Base-by-base conservation (phyloP, 2,888 invertebrate species). In the Gastrophysa polygoni region DNA sequence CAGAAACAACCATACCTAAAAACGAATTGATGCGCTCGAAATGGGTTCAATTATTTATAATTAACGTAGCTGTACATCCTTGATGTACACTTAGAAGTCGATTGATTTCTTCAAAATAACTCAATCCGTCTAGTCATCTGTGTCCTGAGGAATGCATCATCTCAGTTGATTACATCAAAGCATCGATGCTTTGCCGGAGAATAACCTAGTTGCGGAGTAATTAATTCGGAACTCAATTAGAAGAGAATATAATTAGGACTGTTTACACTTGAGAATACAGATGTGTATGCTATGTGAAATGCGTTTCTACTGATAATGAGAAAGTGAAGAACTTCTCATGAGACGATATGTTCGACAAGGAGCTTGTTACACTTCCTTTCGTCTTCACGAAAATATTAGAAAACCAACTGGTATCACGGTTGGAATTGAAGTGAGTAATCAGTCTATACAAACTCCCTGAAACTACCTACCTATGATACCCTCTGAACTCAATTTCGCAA, bases 51-150 rank as follows among this genome's bases (percentile, higher is more conserved):
- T 52, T 51, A 38, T 38, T 38, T 52, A 20, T 38, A 34, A 24
- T 52, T 38, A 52, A 52, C 14, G 52, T 52, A 52, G 38, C 38
- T 34, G 20, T 52, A 52, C 38, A 34, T 52, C 52, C 38, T 21
- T 34, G 21, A 52, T 38, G 52, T 52, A 18, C 20, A 21, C 10
- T n/a, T 38, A 32, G 21, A 38, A 20, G 21, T 38, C 38, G 38
- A 38, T 38, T 20, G 29, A 52, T 52, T 38, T 52, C 38, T 52
- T 38, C 24, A 21, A 52, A 52, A 52, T 52, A 52, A 21, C 52
- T 52, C 14, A 52, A 52, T 52, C 38, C 34, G 14, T 38, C 38
- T 38, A 38, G 10, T n/a, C 18, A 21, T 52, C 34, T 38, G 16
- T 38, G 38, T 14, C 38, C 38, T 21, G 16, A 32, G 34, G 38